These are phyloP conservation scores for Rhyacophila brunnea DNA, from an alignment of 1,140 invertebrate species.

Conservation along the genomic window DNA sequence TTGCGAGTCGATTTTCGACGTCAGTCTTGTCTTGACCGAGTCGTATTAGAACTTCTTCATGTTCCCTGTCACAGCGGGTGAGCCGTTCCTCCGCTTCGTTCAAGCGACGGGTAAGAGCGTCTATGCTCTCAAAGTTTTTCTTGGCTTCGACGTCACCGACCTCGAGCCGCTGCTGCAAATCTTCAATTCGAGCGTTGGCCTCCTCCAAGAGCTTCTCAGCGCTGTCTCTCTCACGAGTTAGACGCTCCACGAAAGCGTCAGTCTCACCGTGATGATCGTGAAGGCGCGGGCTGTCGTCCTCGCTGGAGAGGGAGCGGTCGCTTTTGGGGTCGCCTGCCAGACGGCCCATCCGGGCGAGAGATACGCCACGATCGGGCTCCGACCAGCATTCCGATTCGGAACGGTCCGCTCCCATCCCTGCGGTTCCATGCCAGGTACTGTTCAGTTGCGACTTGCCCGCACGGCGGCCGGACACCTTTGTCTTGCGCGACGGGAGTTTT, in stretches of 20 bases:
- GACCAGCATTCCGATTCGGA: slow-evolving; percentile 83
- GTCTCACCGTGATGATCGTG: not conserved
- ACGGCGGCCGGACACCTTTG: not conserved
- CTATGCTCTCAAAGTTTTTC: too few relatives aligned
- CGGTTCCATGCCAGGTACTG: slow-evolving; percentile 18
- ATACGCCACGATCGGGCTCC: slow-evolving; percentile 78
- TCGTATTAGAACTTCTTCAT: slow-evolving; percentile 2
- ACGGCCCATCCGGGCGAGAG: slow-evolving; percentile 69
- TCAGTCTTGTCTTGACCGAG: slow-evolving; percentile 11
- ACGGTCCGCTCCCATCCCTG: slow-evolving; percentile 50
- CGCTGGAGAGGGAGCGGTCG: slow-evolving; percentile 7
- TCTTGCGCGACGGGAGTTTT: not conserved
- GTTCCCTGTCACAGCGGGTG: not conserved
- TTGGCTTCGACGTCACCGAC: too few relatives aligned
- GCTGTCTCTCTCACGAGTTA: slow-evolving; percentile 9
- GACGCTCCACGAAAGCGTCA: not conserved
- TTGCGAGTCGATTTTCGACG: not conserved
- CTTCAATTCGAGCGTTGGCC: not conserved
- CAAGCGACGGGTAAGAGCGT: too few relatives aligned
- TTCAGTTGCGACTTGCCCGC: slow-evolving; percentile 1
- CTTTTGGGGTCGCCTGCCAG: not conserved
- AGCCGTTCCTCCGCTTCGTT: not conserved
- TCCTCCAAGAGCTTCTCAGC: slow-evolving; percentile 1
- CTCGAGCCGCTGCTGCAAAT: too few relatives aligned
- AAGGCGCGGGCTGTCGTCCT: slow-evolving; percentile 7